Base-by-base conservation (phyloP, 1,140 invertebrate species). In the Periplaneta americana region DNA sequence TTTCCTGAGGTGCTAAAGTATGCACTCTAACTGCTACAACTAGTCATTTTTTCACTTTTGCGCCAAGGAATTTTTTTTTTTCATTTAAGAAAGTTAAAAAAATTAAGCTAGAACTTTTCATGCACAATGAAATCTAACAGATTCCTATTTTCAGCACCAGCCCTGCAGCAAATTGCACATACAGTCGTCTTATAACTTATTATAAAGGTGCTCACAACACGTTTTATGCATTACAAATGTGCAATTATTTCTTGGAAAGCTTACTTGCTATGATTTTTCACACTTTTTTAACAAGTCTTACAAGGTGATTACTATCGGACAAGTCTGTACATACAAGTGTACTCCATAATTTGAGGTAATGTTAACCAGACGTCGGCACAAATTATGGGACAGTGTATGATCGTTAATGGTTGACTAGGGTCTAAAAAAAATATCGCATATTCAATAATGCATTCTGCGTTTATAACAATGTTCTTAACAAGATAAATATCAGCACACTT, bases 1-100 rank as follows among this genome's bases (percentile, higher is more conserved):
- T 66, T 77, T 77, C 75, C 75, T 77, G 75, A 77, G 75, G 75
- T 77, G 75, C 75, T 77, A 36, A 66, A 77, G 75, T 77, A 77
- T 28, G 75, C 75, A 77, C 75, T 77, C 75, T 77, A 77, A 34
- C 33, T 31, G 32, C 31, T 77, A 77, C 15, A 34, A 77, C 75
- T 34, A 36, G n/a, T 66, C 48, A 9, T n/a, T 66, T 28, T 11
- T 66, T 66, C 15, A 48, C n/a, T 66, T 66, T 66, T 66, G n/a
- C n/a, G 11, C n/a, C 10, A n/a, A 66, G 22, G 48, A 66, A 66
- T n/a, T n/a, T 2, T 66, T n/a, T 2, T 66, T 66, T 66, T n/a
- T 66, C 48, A 28, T 48, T 48, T 66, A 28, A 28, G 22, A 66
- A 66, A 66, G 11, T 22, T 1, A 8, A 28, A 66, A 48, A 48